Percentiles rank a stretch among this genome's conserved stretches.
Conservation (phyloP, 2,888 invertebrate species). For the Lithodes maja region DNA sequence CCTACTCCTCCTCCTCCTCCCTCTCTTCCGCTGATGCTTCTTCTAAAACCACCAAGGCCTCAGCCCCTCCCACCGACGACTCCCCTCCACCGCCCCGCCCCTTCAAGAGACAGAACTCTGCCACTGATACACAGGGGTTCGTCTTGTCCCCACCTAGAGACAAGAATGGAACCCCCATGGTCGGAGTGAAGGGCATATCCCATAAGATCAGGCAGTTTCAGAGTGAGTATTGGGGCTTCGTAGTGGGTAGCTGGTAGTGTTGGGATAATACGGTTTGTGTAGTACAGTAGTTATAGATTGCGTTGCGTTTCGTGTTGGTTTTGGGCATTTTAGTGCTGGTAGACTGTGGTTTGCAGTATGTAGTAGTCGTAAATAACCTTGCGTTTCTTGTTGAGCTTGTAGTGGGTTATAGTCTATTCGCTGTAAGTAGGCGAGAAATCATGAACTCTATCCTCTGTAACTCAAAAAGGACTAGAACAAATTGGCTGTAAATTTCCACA, state of each 20-base stretch:
- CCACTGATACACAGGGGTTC: slow-evolving; percentile 54
- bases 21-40: neutral
- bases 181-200: slow-evolving; percentile 52
- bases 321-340: neutral
- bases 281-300: neutral
- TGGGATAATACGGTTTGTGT: slow-evolving; percentile 31
- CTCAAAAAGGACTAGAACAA: too few species aligned
- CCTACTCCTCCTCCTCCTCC: slow-evolving; percentile 9
- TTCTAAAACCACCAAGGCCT: neutral
- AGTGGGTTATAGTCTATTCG: too few species aligned
- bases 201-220: slow-evolving; percentile 60
- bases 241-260: neutral
- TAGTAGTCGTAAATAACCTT: neutral
- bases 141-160: slow-evolving; percentile 58
- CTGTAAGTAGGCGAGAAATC: too few species aligned
- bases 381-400: too few species aligned
- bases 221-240: slow-evolving; percentile 55
- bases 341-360: neutral
- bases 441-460: too few species aligned
- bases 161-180: slow-evolving; percentile 47
- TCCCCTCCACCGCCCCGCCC: slow-evolving; percentile 20
- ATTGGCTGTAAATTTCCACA: too few species aligned
- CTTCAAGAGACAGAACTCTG: slow-evolving; percentile 59
- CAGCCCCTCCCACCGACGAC: neutral
- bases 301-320: neutral